A percentile compares a stretch with the other conserved stretches of the same genome.
Evolutionary conservation across 2,888 invertebrate genomes (phyloP).

Genomic region (Macaria liturata): DNA sequence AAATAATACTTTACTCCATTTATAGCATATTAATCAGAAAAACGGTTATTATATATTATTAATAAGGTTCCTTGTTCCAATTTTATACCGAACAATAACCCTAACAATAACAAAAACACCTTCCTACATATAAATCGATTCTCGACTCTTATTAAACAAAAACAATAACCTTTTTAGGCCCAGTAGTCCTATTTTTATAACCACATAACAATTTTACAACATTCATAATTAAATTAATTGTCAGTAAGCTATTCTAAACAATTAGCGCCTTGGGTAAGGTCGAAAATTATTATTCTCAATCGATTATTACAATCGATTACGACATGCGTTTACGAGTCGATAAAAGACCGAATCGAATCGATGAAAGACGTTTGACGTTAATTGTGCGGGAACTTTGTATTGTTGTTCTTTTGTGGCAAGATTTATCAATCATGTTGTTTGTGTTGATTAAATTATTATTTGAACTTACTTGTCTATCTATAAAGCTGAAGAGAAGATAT

Average conservation of each 20-base stretch:
- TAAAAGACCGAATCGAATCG: constrained; percentile 69
- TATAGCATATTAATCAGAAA: no score
- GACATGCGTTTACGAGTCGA: constrained; percentile 63
- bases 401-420: constrained; percentile 30
- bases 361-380: constrained; percentile 55
- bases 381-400: constrained; percentile 46
- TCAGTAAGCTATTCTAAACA: constrained; percentile 60
- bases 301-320: constrained; percentile 69
- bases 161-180: constrained; percentile 38
- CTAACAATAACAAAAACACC: constrained; percentile 10
- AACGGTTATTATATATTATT: no score
- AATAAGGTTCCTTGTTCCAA: constrained; percentile 12
- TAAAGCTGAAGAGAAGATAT: no score
- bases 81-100: constrained; percentile 4
- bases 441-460: background rate
- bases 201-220: constrained; percentile 52
- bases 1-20: no score
- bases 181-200: constrained; percentile 51
- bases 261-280: constrained; percentile 72
- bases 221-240: constrained; percentile 71
- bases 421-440: constrained; percentile 16
- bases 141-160: background rate
- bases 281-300: constrained; percentile 67
- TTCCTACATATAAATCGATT: constrained; percentile 20
- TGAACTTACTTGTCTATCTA: no score